Conservation (phyloP, 2,888 invertebrate genomes). For the Athetis lepigone region DNA sequence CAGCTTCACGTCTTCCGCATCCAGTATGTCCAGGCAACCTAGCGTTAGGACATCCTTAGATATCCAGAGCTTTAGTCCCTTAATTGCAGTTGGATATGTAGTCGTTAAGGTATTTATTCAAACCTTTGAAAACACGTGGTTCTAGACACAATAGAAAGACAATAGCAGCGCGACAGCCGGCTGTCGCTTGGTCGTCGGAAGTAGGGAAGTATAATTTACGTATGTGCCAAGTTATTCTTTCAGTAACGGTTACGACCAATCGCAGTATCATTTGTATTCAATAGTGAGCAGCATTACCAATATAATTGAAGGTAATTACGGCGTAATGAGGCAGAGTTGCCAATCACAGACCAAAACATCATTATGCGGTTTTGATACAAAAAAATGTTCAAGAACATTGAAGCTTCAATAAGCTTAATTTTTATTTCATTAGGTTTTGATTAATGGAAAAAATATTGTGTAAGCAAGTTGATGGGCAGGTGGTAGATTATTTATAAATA, state of each 20-base stretch:
- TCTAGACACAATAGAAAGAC: too few relatives aligned
- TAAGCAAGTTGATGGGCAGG: too few relatives aligned
- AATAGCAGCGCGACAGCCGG: too few relatives aligned
- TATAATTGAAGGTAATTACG: slow-evolving; percentile 28
- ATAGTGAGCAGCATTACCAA: slow-evolving; percentile 10
- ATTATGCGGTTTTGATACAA: slow-evolving; percentile 1
- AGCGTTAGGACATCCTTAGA: neutral
- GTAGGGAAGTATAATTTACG: too few relatives aligned
- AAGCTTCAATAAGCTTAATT: neutral
- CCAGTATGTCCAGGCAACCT: neutral
- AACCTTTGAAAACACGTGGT: too few relatives aligned
- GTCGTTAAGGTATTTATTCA: too few relatives aligned
- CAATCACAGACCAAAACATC: slow-evolving; percentile 24
- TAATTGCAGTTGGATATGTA: too few relatives aligned
- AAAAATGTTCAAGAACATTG: neutral
- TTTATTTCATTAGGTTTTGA: neutral
- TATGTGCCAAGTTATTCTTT: neutral
- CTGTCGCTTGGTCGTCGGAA: too few relatives aligned
- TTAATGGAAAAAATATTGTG: too few relatives aligned
- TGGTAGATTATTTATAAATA: too few relatives aligned
- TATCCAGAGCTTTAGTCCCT: neutral
- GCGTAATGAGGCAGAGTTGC: slow-evolving; percentile 24
- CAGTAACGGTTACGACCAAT: slow-evolving; percentile 1
- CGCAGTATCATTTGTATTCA: slow-evolving; percentile 6
- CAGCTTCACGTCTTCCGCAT: neutral